Conservation (phyloP, 2,113 vertebrate species). For the Dissostichus mawsoni region DNA sequence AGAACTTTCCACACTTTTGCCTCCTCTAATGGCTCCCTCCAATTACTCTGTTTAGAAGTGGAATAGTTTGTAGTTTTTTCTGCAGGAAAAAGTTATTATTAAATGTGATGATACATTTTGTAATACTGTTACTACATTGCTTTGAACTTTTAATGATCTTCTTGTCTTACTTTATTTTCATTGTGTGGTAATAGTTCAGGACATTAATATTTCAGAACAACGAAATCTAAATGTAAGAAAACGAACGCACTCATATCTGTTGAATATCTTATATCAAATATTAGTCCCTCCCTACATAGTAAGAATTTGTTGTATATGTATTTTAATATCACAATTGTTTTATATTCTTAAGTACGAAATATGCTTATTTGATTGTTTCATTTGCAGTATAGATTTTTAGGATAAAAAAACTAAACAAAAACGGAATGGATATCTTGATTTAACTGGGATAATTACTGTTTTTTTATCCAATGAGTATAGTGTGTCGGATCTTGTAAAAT, state of each 20-base stretch:
- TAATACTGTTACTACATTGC: not conserved
- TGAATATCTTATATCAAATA: not conserved
- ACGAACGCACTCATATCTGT: not conserved
- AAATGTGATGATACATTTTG: not conserved
- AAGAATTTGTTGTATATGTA: too few relatives aligned
- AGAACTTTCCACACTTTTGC: constrained; percentile 10
- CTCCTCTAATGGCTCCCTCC: constrained; percentile 10
- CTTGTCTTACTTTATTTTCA: not conserved
- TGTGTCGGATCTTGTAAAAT: constrained; percentile 29
- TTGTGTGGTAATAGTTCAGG: not conserved
- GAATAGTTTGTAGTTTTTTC: not conserved
- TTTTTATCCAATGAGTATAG: constrained; percentile 1
- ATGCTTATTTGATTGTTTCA: not conserved
- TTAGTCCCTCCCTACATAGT: not conserved
- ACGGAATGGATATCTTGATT: fast-evolving
- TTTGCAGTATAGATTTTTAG: not conserved
- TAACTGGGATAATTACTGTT: not conserved
- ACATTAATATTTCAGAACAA: not conserved
- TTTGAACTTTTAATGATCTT: not conserved
- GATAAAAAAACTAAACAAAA: not conserved
- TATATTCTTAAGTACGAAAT: not conserved
- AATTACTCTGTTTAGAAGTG: not conserved
- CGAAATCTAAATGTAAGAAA: not conserved
- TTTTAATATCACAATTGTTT: not conserved
- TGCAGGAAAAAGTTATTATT: not conserved